Evolutionary conservation across 2,113 vertebrate genomes (phyloP).

Genomic region (Brachyhypopomus gauderio): DNA sequence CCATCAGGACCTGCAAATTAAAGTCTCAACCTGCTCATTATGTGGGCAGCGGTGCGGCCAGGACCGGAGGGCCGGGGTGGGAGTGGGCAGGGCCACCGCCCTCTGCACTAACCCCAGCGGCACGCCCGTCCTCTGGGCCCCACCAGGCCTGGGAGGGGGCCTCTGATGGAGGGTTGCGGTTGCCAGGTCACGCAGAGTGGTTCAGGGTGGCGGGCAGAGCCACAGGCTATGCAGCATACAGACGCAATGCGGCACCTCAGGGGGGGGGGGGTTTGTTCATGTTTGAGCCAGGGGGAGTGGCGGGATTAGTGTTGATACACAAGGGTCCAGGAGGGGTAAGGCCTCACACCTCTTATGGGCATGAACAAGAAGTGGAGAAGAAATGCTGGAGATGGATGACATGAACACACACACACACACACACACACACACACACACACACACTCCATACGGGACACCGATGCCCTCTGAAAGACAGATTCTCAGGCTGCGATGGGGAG

Average conservation of each 20-base stretch:
- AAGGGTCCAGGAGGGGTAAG: too few relatives aligned
- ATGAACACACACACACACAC: too few relatives aligned
- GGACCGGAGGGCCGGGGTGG: constrained; percentile 59
- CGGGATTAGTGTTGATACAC: constrained; percentile 1
- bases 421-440: constrained; percentile 23
- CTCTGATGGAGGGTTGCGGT: constrained; percentile 36
- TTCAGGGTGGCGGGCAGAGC: constrained; percentile 10
- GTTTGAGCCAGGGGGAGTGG: background rate
- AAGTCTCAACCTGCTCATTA: constrained; percentile 75
- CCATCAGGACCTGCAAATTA: constrained; percentile 76
- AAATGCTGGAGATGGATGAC: constrained; percentile 35
- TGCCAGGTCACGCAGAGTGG: constrained; percentile 29
- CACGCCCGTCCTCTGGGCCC: constrained; percentile 62
- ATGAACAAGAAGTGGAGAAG: constrained; percentile 53
- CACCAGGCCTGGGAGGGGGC: constrained; percentile 64
- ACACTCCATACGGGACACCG: background rate
- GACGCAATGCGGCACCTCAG: background rate
- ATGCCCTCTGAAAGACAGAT: constrained; percentile 20
- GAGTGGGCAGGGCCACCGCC: constrained; percentile 66
- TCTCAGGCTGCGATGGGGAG: constrained; percentile 30
- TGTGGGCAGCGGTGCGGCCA: constrained; percentile 64
- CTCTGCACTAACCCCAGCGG: constrained; percentile 68
- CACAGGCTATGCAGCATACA: constrained; percentile 19
- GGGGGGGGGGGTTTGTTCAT: too few relatives aligned
- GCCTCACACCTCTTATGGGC: background rate